Base-by-base conservation (phyloP, 2,113 vertebrate species). In the Glaucidium brasilianum region DNA sequence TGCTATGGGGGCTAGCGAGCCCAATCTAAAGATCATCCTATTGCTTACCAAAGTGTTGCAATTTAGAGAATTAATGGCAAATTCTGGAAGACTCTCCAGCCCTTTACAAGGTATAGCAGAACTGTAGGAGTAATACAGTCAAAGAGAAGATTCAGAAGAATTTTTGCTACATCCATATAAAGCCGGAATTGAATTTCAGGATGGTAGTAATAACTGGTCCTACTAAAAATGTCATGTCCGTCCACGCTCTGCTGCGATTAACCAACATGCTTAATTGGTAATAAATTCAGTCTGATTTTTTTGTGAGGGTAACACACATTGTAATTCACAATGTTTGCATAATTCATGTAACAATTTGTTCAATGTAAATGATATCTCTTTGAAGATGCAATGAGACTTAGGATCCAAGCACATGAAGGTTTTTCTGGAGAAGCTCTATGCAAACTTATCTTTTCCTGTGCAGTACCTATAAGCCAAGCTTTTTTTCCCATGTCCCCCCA, bases 141-240 rank as follows among this genome's bases (percentile, higher is more conserved):
- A 4, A 56, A 63, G 50, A 62, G 34, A 25, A 72, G 25, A 22
- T 16, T 39, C 30, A 47, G 59, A 78, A 20, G 32, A 66, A 10
- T 9, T 43, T 12, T 23, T 35, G 17, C 13, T 47, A 14, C 15
- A 14, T 13, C 14, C 3, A 1, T 66, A 25, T 20, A 32, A 84
- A 55, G 6, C 45, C 43, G 39, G 45, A 72, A 47, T 20, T 35
- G 30, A 41, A 73, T 72, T 49, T 60, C 9, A 32, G 21, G 7
- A 5, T n/a, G 13, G 43, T 12, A 20, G 20, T 22, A 39, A 30
- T 25, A 37, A 43, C 27, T 67, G 43, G 21, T 25, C 11, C 37
- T 74, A 12, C 25, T 55, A 2, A 66, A 69, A 50, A 8, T 34
- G 20, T 53, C 1, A 0, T 35, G 45, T 23, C n/a, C 0, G 0